Percentiles rank a stretch among this genome's conserved stretches.
phyloP scores from a whole-genome alignment of 1,140 invertebrate genomes.

The Bradynema listronoti region DNA sequence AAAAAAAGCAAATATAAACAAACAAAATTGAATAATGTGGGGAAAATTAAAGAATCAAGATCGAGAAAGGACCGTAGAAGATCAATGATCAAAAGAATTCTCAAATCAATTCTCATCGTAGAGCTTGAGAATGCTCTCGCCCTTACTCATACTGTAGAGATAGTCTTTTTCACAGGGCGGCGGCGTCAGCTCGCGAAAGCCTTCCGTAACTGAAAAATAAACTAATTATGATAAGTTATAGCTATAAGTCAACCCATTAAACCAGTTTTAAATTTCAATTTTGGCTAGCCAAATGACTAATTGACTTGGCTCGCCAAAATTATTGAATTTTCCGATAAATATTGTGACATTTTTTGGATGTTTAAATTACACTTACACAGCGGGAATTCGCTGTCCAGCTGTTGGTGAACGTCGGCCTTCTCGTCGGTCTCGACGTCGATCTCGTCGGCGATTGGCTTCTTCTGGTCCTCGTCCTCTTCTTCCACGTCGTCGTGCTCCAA shows the following conservation, averaged over 20 bases:
- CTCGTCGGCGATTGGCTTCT: background rate
- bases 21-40: no score
- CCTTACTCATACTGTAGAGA: conserved; percentile 10
- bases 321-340: background rate
- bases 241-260: no score
- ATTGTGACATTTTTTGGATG: background rate
- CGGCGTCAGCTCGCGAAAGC: conserved; percentile 19
- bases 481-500: conserved; percentile 18
- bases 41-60: no score
- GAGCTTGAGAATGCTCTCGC: conserved; percentile 6
- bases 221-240: no score
- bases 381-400: background rate
- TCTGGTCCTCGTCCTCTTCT: conserved; percentile 2
- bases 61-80: no score
- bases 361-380: background rate
- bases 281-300: background rate
- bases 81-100: no score
- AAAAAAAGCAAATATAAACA: no score
- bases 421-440: background rate
- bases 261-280: background rate
- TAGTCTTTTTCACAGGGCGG: conserved; percentile 36
- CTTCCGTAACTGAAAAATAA: conserved; percentile 14
- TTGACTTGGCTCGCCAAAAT: background rate
- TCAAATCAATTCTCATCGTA: conserved; percentile 5
- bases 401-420: background rate